Conservation (phyloP, 1,140 invertebrate genomes). For the Brachionus rotundiformis region DNA sequence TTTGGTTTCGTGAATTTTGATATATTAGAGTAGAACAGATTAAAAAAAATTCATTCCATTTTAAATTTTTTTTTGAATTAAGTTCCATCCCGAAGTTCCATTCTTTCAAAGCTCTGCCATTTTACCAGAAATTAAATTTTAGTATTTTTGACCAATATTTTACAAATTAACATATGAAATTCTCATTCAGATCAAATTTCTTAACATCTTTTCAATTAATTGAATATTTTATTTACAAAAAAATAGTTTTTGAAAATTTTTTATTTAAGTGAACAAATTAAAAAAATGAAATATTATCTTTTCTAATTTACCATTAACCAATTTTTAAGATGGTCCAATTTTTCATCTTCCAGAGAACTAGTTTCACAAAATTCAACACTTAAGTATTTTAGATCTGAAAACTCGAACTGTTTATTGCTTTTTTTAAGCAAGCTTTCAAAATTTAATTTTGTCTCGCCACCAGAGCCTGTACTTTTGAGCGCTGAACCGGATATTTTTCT, state of each 20-base stretch:
- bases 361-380: conserved; percentile 45
- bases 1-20: too few species aligned
- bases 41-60: too few species aligned
- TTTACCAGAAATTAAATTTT: too few species aligned
- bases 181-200: too few species aligned
- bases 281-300: background rate
- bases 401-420: conserved; percentile 17
- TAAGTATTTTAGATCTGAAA: conserved; percentile 39
- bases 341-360: background rate
- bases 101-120: too few species aligned
- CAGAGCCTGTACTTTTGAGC: background rate
- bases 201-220: too few species aligned
- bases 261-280: background rate
- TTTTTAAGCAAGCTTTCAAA: background rate
- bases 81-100: too few species aligned
- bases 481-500: conserved; percentile 21
- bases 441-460: background rate
- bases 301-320: background rate
- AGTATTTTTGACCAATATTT: too few species aligned
- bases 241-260: background rate
- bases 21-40: too few species aligned
- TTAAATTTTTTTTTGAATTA: too few species aligned
- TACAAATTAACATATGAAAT: too few species aligned
- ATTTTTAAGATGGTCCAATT: background rate
- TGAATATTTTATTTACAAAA: too few species aligned